A percentile compares a stretch with the other conserved stretches of the same genome.
These are phyloP conservation scores for Scaptomyza cyrtandrae DNA, from an alignment of 2,888 invertebrate genomes.

Conservation along the genomic window DNA sequence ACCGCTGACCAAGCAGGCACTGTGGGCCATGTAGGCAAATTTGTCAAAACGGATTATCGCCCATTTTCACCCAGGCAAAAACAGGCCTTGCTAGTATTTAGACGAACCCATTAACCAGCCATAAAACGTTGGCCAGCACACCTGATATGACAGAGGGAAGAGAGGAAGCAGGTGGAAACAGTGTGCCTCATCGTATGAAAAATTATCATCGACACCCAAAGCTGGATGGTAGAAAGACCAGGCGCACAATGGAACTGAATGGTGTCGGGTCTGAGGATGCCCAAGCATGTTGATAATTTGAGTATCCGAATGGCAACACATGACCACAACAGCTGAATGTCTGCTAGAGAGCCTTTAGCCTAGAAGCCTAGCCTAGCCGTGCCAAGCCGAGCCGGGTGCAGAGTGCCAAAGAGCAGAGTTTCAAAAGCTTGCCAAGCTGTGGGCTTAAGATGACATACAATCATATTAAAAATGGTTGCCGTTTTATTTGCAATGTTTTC, in stretches of 20 bases:
- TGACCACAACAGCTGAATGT: slow-evolving; percentile 31
- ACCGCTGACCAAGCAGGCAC: slow-evolving; percentile 41
- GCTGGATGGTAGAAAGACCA: slow-evolving; percentile 28
- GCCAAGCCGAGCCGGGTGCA: slow-evolving; percentile 16
- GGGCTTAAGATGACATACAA: slow-evolving; percentile 82
- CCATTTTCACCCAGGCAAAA: slow-evolving; percentile 69
- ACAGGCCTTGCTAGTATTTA: slow-evolving; percentile 66
- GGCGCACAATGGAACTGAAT: slow-evolving; percentile 58
- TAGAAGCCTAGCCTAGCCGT: neutral
- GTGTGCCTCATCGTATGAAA: slow-evolving; percentile 72
- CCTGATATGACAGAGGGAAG: slow-evolving; percentile 29
- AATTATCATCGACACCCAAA: slow-evolving; percentile 79
- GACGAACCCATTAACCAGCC: slow-evolving; percentile 75
- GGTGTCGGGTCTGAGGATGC: slow-evolving; percentile 26
- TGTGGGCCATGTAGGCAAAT: slow-evolving; percentile 68
- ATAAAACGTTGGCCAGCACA: slow-evolving; percentile 36
- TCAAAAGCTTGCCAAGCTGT: slow-evolving; percentile 51
- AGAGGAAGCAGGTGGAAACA: neutral
- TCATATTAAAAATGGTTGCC: slow-evolving; percentile 82
- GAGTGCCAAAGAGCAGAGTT: slow-evolving; percentile 27
- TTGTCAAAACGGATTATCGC: slow-evolving; percentile 82
- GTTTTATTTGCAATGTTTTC: slow-evolving; percentile 80
- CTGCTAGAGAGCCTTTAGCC: slow-evolving; percentile 10
- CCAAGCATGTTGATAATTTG: slow-evolving; percentile 75
- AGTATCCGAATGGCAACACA: slow-evolving; percentile 76